phyloP scores from a whole-genome alignment of 2,888 invertebrate species.

The Galerucella pusilla region DNA sequence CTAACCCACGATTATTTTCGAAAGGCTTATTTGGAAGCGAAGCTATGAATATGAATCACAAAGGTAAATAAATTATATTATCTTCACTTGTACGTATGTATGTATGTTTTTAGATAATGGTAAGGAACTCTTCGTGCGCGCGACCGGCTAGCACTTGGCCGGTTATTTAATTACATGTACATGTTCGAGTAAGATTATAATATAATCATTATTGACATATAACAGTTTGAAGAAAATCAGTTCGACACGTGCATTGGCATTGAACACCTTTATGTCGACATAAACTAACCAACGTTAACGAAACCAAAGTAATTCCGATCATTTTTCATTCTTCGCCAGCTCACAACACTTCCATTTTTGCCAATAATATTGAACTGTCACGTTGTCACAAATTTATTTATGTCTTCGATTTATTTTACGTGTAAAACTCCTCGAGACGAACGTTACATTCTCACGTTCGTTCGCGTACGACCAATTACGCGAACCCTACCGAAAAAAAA shows the following conservation, averaged over 20 bases:
- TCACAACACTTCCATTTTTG: conserved; percentile 47
- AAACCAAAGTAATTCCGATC: background rate
- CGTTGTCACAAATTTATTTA: conserved; percentile 45
- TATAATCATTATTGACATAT: too few species aligned
- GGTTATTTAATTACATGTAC: too few species aligned
- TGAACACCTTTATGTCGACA: background rate
- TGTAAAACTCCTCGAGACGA: conserved; percentile 48
- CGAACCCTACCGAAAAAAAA: conserved; percentile 42
- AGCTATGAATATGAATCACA: too few species aligned
- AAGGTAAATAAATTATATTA: too few species aligned
- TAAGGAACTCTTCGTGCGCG: too few species aligned
- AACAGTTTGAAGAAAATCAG: background rate
- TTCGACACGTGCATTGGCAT: too few species aligned
- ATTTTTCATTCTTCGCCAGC: background rate
- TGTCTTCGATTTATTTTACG: conserved; percentile 48
- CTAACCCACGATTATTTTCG: too few species aligned
- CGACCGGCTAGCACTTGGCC: too few species aligned
- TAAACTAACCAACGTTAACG: background rate
- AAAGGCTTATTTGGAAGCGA: too few species aligned
- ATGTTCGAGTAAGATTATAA: too few species aligned
- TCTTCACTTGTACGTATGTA: too few species aligned
- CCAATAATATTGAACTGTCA: conserved; percentile 48
- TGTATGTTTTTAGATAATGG: too few species aligned
- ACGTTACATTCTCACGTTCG: conserved; percentile 49
- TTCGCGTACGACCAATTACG: conserved; percentile 44